These are phyloP conservation scores for Deilephila porcellus DNA, from an alignment of 2,888 invertebrate species.

Conservation along the genomic window DNA sequence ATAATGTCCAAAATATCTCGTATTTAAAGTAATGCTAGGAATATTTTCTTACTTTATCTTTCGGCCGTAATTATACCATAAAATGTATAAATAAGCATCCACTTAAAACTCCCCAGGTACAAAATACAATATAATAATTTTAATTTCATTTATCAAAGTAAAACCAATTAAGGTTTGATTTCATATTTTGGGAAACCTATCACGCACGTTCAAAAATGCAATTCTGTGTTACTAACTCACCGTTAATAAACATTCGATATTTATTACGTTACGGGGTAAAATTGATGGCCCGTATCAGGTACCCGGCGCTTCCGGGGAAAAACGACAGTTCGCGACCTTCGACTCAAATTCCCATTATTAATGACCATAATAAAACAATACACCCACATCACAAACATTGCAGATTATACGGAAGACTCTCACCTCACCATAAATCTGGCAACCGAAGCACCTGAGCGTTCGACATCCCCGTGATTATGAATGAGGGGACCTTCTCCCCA, in stretches of 20 bases:
- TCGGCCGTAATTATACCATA: too few species aligned
- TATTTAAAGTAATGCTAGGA: too few species aligned
- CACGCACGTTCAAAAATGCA: neutral
- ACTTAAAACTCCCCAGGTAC: too few species aligned
- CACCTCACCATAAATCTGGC: slow-evolving; percentile 80
- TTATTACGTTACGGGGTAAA: neutral
- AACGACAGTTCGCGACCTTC: slow-evolving; percentile 26
- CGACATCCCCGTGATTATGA: slow-evolving; percentile 79
- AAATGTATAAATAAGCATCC: too few species aligned
- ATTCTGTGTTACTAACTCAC: neutral
- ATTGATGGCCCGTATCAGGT: slow-evolving; percentile 20
- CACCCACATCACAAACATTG: slow-evolving; percentile 62
- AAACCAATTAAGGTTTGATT: too few species aligned
- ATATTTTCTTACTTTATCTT: too few species aligned
- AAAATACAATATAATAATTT: too few species aligned
- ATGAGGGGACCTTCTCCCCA: slow-evolving; percentile 63
- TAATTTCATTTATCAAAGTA: too few species aligned
- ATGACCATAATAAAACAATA: slow-evolving; percentile 49
- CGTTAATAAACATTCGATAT: neutral
- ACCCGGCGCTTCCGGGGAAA: neutral
- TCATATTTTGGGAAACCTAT: too few species aligned
- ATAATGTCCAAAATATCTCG: too few species aligned
- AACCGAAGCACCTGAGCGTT: slow-evolving; percentile 81
- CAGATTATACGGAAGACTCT: slow-evolving; percentile 73
- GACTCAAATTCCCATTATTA: slow-evolving; percentile 24